These are phyloP conservation scores for Prorops nasuta DNA, from an alignment of 1,140 invertebrate species.

Conservation along the genomic window DNA sequence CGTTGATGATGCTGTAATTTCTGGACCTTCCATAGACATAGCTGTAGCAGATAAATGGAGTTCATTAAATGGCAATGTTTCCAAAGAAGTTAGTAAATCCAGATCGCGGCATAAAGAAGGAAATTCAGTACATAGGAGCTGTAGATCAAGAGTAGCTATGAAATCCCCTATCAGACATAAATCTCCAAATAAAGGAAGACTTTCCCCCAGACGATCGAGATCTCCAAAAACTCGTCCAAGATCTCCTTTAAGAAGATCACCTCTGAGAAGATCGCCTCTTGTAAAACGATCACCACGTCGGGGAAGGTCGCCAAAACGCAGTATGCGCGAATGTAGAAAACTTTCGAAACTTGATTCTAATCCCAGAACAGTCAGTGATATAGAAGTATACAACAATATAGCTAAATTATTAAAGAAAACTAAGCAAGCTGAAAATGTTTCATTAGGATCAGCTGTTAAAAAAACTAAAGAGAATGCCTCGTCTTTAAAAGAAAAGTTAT, in stretches of 20 bases:
- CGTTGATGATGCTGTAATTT: constrained; percentile 19
- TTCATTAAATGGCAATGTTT: constrained; percentile 8
- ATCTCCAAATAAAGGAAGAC: constrained; percentile 19
- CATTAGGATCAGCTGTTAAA: constrained; percentile 13
- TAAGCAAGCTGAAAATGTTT: constrained; percentile 34
- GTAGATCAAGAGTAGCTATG: constrained; percentile 11
- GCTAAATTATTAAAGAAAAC: constrained; percentile 44
- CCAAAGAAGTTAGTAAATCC: constrained; percentile 12
- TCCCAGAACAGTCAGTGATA: constrained; percentile 10
- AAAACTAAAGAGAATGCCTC: constrained; percentile 32
- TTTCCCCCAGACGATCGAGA: constrained; percentile 12
- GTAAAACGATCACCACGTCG: too few relatives aligned
- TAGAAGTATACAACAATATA: constrained; percentile 14
- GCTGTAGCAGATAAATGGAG: neutral
- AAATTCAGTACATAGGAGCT: constrained; percentile 21
- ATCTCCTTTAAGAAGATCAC: constrained; percentile 11
- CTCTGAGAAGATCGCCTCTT: constrained; percentile 7
- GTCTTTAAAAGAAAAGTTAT: constrained; percentile 48
- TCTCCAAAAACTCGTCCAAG: constrained; percentile 24
- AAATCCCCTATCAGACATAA: constrained; percentile 24
- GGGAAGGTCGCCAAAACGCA: too few relatives aligned
- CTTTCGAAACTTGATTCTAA: neutral
- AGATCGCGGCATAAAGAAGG: constrained; percentile 21
- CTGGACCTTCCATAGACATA: constrained; percentile 10
- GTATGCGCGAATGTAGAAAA: too few relatives aligned